These are phyloP conservation scores for Empidonax alnorum DNA, from an alignment of 2,113 vertebrate species.

Conservation along the genomic window DNA sequence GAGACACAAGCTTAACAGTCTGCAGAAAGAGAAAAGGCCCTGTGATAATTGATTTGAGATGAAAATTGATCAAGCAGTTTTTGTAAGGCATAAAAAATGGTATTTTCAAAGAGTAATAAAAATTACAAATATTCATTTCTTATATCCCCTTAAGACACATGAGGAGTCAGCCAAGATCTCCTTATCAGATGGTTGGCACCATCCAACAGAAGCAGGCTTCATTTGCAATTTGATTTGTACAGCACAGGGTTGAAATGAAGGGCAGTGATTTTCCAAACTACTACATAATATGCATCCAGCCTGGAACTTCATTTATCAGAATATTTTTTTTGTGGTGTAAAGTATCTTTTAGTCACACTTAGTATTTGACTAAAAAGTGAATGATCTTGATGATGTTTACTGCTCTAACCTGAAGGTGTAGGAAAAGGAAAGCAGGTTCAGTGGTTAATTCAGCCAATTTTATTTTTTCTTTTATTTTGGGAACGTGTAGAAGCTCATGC, in stretches of 20 bases:
- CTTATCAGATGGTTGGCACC: conserved; percentile 28
- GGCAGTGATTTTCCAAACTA: neutral
- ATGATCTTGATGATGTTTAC: neutral
- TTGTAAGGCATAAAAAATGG: neutral
- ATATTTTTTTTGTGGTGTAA: neutral
- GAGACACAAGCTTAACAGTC: neutral
- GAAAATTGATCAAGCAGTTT: conserved; percentile 17
- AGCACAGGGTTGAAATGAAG: neutral
- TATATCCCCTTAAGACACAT: neutral
- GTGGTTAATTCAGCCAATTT: neutral
- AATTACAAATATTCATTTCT: conserved; percentile 21
- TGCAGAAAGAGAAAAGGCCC: neutral
- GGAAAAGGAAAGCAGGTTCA: neutral
- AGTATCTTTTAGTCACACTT: neutral
- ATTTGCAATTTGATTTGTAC: conserved; percentile 20
- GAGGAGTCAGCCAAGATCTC: conserved; percentile 19
- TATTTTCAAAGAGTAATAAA: conserved; percentile 20
- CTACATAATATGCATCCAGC: neutral
- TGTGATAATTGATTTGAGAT: neutral
- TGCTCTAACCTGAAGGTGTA: neutral
- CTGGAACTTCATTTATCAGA: neutral
- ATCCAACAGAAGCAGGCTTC: neutral
- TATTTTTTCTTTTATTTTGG: neutral
- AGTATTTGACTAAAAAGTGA: neutral
- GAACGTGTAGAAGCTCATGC: neutral